Percentiles rank a stretch among this genome's conserved stretches.
Evolutionary conservation across 1,140 invertebrate genomes (phyloP).

Genomic region (Diprion similis): DNA sequence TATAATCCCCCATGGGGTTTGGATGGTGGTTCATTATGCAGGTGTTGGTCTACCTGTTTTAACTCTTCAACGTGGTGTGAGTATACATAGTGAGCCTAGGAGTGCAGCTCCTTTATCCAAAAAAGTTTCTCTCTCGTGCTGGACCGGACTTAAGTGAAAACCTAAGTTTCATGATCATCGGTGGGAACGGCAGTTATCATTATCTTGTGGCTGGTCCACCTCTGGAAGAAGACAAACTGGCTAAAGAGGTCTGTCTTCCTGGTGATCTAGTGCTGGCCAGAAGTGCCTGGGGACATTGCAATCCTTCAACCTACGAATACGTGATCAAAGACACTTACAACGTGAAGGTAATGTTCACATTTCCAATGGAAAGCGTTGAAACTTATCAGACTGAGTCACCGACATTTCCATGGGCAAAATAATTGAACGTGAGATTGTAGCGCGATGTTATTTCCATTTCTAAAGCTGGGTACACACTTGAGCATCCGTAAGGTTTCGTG

Average conservation of each 20-base stretch:
- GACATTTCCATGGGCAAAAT: not conserved
- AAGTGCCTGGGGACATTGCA: constrained; percentile 37
- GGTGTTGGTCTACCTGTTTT: no score
- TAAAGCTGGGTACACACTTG: no score
- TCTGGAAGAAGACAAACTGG: constrained; percentile 33
- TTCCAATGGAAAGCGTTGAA: not conserved
- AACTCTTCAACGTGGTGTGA: no score
- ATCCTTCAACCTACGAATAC: constrained; percentile 33
- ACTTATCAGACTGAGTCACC: not conserved
- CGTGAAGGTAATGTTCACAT: constrained; percentile 30
- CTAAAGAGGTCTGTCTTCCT: constrained; percentile 24
- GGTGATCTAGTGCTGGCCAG: constrained; percentile 35
- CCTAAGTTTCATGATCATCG: constrained; percentile 41
- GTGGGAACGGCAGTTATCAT: constrained; percentile 31
- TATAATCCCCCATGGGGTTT: no score
- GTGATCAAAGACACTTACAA: constrained; percentile 31
- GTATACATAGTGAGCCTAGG: no score
- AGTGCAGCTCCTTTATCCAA: no score
- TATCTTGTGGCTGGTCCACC: constrained; percentile 40
- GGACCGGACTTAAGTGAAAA: no score
- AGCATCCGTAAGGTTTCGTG: no score
- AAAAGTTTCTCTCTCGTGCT: no score
- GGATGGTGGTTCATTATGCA: no score
- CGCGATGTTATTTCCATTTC: no score
- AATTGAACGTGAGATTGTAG: not conserved